Evolutionary conservation across 2,797 vertebrate species (phyloP).

Genomic region (Danio choprae): DNA sequence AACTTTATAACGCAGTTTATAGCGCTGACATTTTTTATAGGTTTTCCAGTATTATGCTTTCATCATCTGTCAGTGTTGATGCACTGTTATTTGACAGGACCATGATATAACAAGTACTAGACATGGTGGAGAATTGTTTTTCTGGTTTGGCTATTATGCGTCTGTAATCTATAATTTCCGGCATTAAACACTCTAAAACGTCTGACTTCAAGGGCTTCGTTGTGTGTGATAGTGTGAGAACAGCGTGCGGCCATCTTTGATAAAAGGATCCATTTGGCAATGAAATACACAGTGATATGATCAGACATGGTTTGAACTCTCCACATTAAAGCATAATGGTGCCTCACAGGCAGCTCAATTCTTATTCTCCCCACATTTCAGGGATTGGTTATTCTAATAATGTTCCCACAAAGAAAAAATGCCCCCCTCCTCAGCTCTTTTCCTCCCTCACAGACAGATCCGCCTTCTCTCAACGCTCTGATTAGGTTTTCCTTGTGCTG

Average conservation of each 20-base stretch:
- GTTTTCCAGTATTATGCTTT: background rate
- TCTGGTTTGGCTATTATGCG: background rate
- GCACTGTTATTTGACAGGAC: background rate
- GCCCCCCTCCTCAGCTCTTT: conserved; percentile 10
- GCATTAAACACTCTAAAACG: background rate
- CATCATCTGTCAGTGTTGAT: background rate
- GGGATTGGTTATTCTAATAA: conserved; percentile 47
- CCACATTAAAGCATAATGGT: conserved; percentile 6
- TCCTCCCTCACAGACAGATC: background rate
- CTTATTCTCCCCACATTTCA: conserved; percentile 39
- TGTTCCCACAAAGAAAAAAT: conserved; percentile 44
- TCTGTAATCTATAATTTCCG: background rate
- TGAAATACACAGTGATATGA: conserved; percentile 24
- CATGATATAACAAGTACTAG: background rate
- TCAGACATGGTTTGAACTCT: conserved; percentile 21
- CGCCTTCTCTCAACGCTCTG: background rate
- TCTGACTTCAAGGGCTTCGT: conserved; percentile 3
- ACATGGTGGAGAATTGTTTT: conserved; percentile 1
- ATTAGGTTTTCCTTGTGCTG: conserved; percentile 30
- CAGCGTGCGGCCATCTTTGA: background rate
- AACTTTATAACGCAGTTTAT: too few relatives aligned
- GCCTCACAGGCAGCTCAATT: conserved; percentile 47
- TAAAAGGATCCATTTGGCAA: conserved; percentile 26
- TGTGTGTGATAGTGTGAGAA: conserved; percentile 5
- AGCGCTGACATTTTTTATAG: too few relatives aligned